Conservation (phyloP, 2,888 invertebrate genomes). For the Mesorhabditis belari region DNA sequence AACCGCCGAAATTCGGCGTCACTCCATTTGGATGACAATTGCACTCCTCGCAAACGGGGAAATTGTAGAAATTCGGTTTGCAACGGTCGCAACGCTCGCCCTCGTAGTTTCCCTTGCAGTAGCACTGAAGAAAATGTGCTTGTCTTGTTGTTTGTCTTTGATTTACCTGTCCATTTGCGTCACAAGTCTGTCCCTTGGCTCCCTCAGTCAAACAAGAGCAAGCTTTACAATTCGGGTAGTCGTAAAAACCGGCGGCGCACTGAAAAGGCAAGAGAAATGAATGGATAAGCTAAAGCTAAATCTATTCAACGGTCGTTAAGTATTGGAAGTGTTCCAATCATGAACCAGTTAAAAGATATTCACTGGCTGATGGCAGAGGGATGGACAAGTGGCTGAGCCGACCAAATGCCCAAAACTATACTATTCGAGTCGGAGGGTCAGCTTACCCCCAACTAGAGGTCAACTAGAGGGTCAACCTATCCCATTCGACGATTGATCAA, state of each 20-base stretch:
- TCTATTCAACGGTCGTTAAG: no score
- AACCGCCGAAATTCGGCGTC: conserved; percentile 70
- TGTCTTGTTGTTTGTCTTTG: neutral
- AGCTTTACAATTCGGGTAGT: conserved; percentile 76
- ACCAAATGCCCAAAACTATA: no score
- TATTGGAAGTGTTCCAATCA: neutral
- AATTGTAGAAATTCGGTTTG: conserved; percentile 89
- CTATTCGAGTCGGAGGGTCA: no score
- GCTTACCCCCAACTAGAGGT: no score
- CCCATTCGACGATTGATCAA: no score
- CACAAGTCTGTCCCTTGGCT: conserved; percentile 72
- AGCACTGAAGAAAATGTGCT: conserved; percentile 61
- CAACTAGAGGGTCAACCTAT: no score
- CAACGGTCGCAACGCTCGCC: conserved; percentile 79
- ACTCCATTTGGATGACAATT: conserved; percentile 96
- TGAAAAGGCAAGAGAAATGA: no score
- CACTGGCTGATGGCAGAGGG: no score
- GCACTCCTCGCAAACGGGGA: conserved; percentile 91
- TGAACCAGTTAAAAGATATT: no score
- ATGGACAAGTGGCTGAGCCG: no score
- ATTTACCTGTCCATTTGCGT: conserved; percentile 53
- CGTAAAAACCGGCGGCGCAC: conserved; percentile 86
- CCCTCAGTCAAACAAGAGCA: conserved; percentile 85
- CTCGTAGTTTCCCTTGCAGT: conserved; percentile 80
- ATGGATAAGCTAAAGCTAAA: no score